Conservation (phyloP, 2,113 vertebrate genomes). For the Helogale parvula region DNA sequence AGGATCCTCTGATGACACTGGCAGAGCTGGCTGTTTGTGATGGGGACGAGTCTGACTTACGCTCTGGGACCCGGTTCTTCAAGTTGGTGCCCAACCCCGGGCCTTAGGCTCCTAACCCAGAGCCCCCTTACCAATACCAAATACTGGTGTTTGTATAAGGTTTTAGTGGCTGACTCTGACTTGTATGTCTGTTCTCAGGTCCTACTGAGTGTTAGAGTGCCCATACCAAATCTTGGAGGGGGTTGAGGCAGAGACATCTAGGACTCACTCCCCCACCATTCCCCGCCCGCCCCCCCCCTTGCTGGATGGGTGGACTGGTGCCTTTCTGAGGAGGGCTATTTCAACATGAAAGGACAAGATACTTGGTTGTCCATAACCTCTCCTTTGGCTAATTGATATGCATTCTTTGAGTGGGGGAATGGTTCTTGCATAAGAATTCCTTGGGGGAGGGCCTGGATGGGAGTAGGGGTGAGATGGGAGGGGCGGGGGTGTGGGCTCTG, state of each 20-base stretch:
- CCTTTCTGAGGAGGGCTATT: background rate
- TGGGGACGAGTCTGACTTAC: background rate
- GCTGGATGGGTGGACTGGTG: too few relatives aligned
- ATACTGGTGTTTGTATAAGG: background rate
- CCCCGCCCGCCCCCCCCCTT: rapidly evolving
- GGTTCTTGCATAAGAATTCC: background rate
- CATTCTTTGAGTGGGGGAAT: background rate
- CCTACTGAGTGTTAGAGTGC: background rate
- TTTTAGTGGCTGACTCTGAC: background rate
- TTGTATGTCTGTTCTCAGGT: background rate
- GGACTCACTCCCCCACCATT: too few relatives aligned
- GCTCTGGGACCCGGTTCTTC: background rate
- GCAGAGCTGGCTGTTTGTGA: background rate
- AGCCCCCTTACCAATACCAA: background rate
- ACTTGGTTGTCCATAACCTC: background rate
- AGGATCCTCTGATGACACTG: background rate
- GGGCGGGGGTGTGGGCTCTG: background rate
- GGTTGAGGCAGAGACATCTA: background rate
- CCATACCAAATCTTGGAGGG: background rate
- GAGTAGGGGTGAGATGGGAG: background rate
- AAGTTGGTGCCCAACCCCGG: background rate
- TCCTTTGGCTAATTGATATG: background rate
- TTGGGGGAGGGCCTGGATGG: background rate
- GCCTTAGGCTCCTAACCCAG: background rate
- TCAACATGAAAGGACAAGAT: background rate